These are phyloP conservation scores for Oreortyx pictus DNA, from an alignment of 2,797 vertebrate species.

Conservation along the genomic window DNA sequence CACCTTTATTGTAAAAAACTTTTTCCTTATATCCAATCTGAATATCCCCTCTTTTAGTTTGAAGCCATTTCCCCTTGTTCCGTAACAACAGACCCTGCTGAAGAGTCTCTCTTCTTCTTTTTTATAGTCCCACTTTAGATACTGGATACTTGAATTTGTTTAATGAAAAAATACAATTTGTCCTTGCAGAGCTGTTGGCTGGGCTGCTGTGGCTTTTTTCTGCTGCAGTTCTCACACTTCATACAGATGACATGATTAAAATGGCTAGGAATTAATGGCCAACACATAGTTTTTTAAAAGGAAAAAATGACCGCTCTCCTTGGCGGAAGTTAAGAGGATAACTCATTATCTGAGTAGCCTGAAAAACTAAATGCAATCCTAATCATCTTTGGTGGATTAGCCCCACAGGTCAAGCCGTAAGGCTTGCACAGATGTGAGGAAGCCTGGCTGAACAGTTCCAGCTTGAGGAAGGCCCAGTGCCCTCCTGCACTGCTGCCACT, in stretches of 20 bases:
- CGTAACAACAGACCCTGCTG: too few species aligned
- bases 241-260: background rate
- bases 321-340: slow-evolving; percentile 1
- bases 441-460: background rate
- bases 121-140: too few species aligned
- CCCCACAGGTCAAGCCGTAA: background rate
- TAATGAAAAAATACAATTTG: background rate
- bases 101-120: too few species aligned
- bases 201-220: background rate
- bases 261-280: background rate
- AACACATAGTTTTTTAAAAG: background rate
- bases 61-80: too few species aligned
- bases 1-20: too few species aligned
- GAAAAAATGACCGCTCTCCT: background rate
- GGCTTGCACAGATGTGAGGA: background rate
- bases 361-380: slow-evolving; percentile 18
- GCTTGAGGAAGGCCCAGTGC: background rate
- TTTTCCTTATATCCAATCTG: too few species aligned
- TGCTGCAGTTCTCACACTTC: background rate
- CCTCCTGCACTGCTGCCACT: background rate
- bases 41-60: too few species aligned
- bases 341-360: background rate
- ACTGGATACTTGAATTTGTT: too few species aligned
- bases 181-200: background rate
- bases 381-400: background rate